phyloP scores from a whole-genome alignment of 2,797 vertebrate species.

The Pogoniulus pusillus region DNA sequence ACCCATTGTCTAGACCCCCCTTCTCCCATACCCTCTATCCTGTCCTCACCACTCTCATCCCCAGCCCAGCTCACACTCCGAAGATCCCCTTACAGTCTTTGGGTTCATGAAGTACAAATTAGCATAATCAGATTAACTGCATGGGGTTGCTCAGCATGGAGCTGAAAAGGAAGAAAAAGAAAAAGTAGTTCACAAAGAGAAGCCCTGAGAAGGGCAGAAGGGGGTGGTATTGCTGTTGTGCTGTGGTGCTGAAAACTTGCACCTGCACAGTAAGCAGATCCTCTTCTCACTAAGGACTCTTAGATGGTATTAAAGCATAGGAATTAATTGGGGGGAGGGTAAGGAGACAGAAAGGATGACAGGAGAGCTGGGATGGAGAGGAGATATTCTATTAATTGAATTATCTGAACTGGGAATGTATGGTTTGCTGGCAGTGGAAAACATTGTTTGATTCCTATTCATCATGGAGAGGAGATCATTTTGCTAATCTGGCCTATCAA shows the following conservation, averaged over 20 bases:
- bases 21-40: neutral
- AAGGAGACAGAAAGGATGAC: slow-evolving; percentile 70
- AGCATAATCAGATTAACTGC: slow-evolving; percentile 98
- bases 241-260: slow-evolving; percentile 82
- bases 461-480: slow-evolving; percentile 80
- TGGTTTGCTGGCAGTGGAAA: slow-evolving; percentile 86
- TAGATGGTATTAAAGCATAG: slow-evolving; percentile 81
- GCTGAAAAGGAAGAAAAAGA: slow-evolving; percentile 80
- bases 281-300: slow-evolving; percentile 81
- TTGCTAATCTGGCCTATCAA: slow-evolving; percentile 87
- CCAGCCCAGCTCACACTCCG: slow-evolving; percentile 65
- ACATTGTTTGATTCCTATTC: slow-evolving; percentile 86
- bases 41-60: slow-evolving; percentile 21
- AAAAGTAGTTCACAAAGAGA: slow-evolving; percentile 90
- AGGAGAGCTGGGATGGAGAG: neutral
- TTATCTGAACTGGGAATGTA: slow-evolving; percentile 86
- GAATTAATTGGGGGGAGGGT: slow-evolving; percentile 73
- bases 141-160: slow-evolving; percentile 75
- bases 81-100: slow-evolving; percentile 83
- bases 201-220: slow-evolving; percentile 69
- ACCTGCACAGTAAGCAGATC: slow-evolving; percentile 79
- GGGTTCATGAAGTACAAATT: slow-evolving; percentile 98
- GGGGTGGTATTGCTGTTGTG: slow-evolving; percentile 66
- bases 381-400: slow-evolving; percentile 84
- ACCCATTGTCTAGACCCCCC: slow-evolving; percentile 35